Conservation (phyloP, 2,113 vertebrate genomes). For the Halcyon malimbica region DNA sequence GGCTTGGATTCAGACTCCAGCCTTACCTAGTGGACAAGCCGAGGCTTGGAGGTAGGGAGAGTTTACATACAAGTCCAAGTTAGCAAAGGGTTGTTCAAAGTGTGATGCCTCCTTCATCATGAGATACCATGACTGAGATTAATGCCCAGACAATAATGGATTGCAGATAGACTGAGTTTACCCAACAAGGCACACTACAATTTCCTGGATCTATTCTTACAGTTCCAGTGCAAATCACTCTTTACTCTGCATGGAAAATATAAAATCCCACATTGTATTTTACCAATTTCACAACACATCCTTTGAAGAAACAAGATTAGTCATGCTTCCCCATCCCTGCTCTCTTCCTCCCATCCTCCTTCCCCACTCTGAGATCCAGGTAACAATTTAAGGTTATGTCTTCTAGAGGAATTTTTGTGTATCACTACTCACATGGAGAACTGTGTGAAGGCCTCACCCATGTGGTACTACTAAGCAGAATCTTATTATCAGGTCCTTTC, state of each 20-base stretch:
- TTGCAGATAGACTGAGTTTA: background rate
- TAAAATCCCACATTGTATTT: background rate
- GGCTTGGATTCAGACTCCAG: background rate
- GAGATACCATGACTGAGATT: background rate
- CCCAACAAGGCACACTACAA: background rate
- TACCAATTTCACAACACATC: background rate
- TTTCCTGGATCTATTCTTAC: background rate
- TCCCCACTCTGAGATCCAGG: background rate
- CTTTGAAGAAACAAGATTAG: background rate
- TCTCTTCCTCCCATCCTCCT: background rate
- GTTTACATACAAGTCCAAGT: background rate
- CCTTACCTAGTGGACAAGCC: background rate
- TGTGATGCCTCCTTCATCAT: background rate
- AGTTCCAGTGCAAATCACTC: background rate
- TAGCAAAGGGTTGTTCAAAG: background rate
- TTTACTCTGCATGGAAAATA: background rate
- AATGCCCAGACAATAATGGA: background rate
- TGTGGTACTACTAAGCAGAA: background rate
- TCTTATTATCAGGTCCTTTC: background rate
- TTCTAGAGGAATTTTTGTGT: background rate
- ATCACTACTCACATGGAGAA: background rate
- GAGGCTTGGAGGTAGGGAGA: background rate
- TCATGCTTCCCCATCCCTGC: background rate
- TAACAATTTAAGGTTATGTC: background rate
- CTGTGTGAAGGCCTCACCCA: background rate